Conservation (phyloP, 2,888 invertebrate genomes). For the Caenorhabditis wallacei region DNA sequence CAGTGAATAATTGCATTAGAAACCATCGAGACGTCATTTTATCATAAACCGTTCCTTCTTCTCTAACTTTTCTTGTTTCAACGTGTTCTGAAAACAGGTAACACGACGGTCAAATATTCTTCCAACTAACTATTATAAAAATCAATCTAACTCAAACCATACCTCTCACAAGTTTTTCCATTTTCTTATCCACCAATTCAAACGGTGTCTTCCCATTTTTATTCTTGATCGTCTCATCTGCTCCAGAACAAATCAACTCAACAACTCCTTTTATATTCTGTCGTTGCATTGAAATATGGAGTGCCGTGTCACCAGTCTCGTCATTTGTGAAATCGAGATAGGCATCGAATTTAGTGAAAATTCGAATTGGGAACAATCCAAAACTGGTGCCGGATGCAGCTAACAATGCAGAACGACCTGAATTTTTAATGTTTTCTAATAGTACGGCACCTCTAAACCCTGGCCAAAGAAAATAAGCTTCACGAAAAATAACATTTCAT, state of each 20-base stretch:
- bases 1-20: conserved; percentile 35
- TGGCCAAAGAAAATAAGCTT: too few species aligned
- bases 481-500: too few species aligned
- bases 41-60: conserved; percentile 18
- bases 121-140: background rate
- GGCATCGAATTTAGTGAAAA: conserved; percentile 39
- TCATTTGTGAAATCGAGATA: conserved; percentile 43
- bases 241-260: conserved; percentile 33
- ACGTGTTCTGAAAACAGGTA: conserved; percentile 23
- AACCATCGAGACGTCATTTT: conserved; percentile 34
- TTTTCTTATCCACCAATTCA: conserved; percentile 13
- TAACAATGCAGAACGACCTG: conserved; percentile 57
- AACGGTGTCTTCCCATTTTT: conserved; percentile 30
- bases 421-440: too few species aligned
- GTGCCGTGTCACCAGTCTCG: conserved; percentile 51
- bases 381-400: conserved; percentile 28
- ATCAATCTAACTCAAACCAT: background rate
- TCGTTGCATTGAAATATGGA: conserved; percentile 18
- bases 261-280: conserved; percentile 41
- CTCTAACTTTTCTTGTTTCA: conserved; percentile 9
- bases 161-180: conserved; percentile 24
- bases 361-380: conserved; percentile 59
- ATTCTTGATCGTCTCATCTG: conserved; percentile 35
- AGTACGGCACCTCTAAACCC: too few species aligned
- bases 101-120: background rate